phyloP scores from a whole-genome alignment of 2,888 invertebrate species.

The Heliconius aoede region DNA sequence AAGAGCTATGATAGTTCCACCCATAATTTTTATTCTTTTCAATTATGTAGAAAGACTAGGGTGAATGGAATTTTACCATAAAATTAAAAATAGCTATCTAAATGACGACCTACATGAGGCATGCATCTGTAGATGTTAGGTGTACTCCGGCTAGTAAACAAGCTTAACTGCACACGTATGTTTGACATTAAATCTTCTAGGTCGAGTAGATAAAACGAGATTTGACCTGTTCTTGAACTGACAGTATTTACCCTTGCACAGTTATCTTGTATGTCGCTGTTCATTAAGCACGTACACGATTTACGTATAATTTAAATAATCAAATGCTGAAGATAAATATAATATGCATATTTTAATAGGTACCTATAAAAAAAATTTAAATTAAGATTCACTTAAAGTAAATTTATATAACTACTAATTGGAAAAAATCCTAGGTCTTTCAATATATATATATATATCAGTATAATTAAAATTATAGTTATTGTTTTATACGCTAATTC shows the following conservation, averaged over 20 bases:
- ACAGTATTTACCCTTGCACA: slow-evolving; percentile 42
- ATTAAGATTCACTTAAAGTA: not conserved
- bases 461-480: not conserved
- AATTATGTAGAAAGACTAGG: not conserved
- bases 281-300: slow-evolving; percentile 1
- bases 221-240: slow-evolving; percentile 57
- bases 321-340: not conserved
- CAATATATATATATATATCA: no score
- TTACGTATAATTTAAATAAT: slow-evolving; percentile 3
- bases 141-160: slow-evolving; percentile 52
- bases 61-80: slow-evolving; percentile 30
- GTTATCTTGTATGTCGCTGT: slow-evolving; percentile 16
- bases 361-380: not conserved
- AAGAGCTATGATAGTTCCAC: not conserved
- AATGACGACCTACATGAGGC: slow-evolving; percentile 24
- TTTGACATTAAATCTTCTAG: slow-evolving; percentile 69
- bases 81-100: slow-evolving; percentile 17
- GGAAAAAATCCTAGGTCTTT: not conserved
- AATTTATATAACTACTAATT: not conserved
- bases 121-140: slow-evolving; percentile 45
- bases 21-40: no score
- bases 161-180: slow-evolving; percentile 49
- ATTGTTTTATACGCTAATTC: slow-evolving; percentile 30
- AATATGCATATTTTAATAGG: not conserved
- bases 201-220: slow-evolving; percentile 61